These are phyloP conservation scores for Proterorhinus semilunaris DNA, from an alignment of 2,113 vertebrate genomes.

Conservation along the genomic window DNA sequence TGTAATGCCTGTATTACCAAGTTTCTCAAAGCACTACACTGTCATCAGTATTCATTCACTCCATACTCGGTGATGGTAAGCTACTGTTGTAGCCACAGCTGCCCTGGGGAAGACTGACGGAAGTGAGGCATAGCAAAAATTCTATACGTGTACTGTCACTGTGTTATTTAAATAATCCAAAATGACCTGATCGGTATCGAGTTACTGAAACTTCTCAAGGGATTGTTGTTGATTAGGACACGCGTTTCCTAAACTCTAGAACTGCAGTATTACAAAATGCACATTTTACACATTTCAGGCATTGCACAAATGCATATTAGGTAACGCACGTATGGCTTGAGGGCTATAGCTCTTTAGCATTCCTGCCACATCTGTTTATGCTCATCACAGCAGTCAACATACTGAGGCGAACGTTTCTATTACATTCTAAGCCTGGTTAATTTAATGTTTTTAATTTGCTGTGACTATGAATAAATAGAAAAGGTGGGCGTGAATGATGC, in stretches of 20 bases:
- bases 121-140: too few relatives aligned
- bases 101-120: too few relatives aligned
- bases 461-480: background rate
- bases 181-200: background rate
- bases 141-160: too few relatives aligned
- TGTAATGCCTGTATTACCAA: too few relatives aligned
- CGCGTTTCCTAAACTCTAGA: background rate
- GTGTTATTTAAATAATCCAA: background rate
- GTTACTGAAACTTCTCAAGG: background rate
- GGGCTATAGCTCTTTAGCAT: conserved; percentile 5
- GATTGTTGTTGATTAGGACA: background rate
- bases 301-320: conserved; percentile 1
- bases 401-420: background rate
- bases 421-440: background rate
- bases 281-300: background rate
- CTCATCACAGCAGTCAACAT: conserved; percentile 4
- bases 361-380: conserved; percentile 8
- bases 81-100: too few relatives aligned
- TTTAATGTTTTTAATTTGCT: background rate
- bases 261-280: background rate
- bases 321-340: background rate
- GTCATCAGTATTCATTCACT: too few relatives aligned
- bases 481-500: background rate
- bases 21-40: too few relatives aligned
- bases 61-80: too few relatives aligned